Evolutionary conservation across 1,140 invertebrate species (phyloP), one percentile per base, ranked within the genome.

Genomic region (Acyrthosiphon pisum): DNA sequence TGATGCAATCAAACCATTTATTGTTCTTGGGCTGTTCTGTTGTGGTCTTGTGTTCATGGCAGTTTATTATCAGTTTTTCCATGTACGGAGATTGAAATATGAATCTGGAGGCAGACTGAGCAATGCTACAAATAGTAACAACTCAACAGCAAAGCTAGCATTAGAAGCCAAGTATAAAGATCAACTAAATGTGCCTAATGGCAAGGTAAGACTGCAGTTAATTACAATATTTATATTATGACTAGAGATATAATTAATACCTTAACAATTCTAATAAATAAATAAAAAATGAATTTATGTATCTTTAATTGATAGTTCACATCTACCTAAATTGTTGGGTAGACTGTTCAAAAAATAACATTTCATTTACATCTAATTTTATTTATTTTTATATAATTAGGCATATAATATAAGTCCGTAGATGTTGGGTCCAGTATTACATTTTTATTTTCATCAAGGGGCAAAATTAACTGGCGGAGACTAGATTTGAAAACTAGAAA

Each of bases 1-100:
- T 44, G 93, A 94, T 81, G 94, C 94, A 76, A 94, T 96, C 30
- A 94, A 97, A 76, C 96, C 97, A 20, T 94, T 96, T 81, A 94
- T 97, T 44, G 96, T 97, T 56, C 96, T 96, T 93, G 95, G 96
- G 53, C 95, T 97, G 81, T 98, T 98, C 95, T 95, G 96, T n/a
- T 95, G 96, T 50, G 97, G 98, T n/a, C 96, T 99, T 56, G 95
- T 96, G 26, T 98, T 98, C 94, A 98, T 98, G 97, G 95, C 97
- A 11, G 94, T 98, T 1, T 98, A 98, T 95, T 98, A 98, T 95
- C 96, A 96, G 95, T 96, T 94, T 94, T 95, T 95, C 88, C 94
- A 95, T 93, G 94, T 94, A 22, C 92, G 94, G 83, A 83, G 94
- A 91, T 90, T 95, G 23, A 95, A 95, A 93, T 97, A 97, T 94